Base-by-base conservation (phyloP, 2,888 invertebrate genomes). In the Apamea monoglypha region DNA sequence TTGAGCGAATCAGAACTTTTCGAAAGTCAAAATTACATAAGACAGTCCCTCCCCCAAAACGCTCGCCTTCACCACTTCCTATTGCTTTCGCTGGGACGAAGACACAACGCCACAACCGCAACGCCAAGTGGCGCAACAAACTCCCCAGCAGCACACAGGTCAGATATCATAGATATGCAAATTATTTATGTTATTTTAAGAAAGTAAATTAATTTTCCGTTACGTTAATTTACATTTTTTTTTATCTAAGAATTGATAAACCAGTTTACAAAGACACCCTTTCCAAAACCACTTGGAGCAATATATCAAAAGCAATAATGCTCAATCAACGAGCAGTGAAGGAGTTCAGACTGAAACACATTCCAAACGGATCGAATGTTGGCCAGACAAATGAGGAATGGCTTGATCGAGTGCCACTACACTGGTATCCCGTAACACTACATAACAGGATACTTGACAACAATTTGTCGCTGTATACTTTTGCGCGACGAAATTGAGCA, bases 361-460 rank as follows among this genome's bases (percentile, higher is more conserved):
- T 81, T 83, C 68, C 76, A 69, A 67, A 74, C 47, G 72, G 68
- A 80, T 83, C 80, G 76, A 80, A 82, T 66, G 66, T 80, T 83
- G 78, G 74, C 53, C 74, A 76, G 78, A 81, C 76, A 12, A 72
- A 63, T 63, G 29, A 25, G 21, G 10, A 29, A 25, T 70, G 16
- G 32, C 25, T 50, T 70, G 32, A 70, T 32, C 14, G 80, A 84
- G 86, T 77, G 25, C 50, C 25, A 53, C 32, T 70, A 32, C 32
- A 32, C 32, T 25, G 25, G 32, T 69, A 44, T 44, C n/a, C n/a
- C 18, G n/a, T n/a, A 44, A 68, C 67, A 67, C 44, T 16, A 44
- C 67, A 18, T 89, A 81, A 80, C 83, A 76, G 70, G 76, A n/a
- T 44, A 44, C 64, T 32, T 79, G 64, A 64, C 44, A 73, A 67